Evolutionary conservation across 2,888 invertebrate genomes (phyloP).

Genomic region (Nasonovia ribisnigri): DNA sequence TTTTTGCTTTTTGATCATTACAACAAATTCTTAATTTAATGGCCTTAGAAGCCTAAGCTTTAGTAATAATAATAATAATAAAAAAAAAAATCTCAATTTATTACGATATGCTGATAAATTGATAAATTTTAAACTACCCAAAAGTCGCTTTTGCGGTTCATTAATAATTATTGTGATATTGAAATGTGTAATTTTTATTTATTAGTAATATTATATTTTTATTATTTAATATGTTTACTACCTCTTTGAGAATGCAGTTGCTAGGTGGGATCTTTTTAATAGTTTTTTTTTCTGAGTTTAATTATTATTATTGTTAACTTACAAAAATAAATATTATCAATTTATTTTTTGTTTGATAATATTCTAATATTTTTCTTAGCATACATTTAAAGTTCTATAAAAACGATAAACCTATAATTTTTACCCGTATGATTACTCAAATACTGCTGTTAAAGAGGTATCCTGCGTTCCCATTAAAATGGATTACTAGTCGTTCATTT

Average conservation of each 20-base stretch:
- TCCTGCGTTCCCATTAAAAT: constrained; percentile 16
- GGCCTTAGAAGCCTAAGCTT: too few species aligned
- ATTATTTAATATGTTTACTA: not conserved
- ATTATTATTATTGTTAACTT: not conserved
- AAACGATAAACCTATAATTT: not conserved
- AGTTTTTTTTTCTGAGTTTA: not conserved
- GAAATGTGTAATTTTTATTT: not conserved
- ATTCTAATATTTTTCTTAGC: not conserved
- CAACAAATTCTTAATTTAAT: not conserved
- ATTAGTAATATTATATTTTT: not conserved
- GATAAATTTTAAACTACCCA: not conserved
- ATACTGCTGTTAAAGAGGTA: not conserved
- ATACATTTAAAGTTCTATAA: not conserved
- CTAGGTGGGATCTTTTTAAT: not conserved
- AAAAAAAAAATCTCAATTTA: too few species aligned
- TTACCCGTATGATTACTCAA: not conserved
- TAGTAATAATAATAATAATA: too few species aligned
- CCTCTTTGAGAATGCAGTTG: constrained; percentile 16
- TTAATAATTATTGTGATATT: not conserved
- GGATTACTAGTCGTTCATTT: constrained; percentile 39
- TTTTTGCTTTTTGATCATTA: not conserved
- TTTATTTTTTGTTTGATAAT: not conserved
- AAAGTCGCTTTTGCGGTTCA: not conserved
- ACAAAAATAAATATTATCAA: not conserved
- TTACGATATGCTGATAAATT: too few species aligned